Evolutionary conservation across 2,888 invertebrate species (phyloP).

Genomic region (Callinectes sapidus): DNA sequence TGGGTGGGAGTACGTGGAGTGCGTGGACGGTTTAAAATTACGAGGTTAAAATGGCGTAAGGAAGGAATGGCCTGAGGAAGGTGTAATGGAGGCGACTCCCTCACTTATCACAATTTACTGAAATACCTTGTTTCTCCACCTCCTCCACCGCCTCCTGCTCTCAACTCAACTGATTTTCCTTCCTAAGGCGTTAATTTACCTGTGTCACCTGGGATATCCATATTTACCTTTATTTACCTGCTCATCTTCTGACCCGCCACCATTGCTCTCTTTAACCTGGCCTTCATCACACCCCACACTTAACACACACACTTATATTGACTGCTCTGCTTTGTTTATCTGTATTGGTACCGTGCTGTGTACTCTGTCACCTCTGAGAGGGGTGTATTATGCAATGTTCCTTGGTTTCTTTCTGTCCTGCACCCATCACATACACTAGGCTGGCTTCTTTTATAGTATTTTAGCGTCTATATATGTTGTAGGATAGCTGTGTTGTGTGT

Average conservation of each 20-base stretch:
- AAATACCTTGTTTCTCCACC: background rate
- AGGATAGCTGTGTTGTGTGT: no score
- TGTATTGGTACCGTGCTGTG: no score
- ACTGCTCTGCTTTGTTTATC: no score
- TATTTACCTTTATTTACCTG: conserved; percentile 5
- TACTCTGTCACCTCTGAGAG: no score
- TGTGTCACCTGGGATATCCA: background rate
- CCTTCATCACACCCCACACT: background rate
- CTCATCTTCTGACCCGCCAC: background rate
- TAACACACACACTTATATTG: no score
- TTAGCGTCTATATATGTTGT: no score
- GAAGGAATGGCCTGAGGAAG: conserved; percentile 36
- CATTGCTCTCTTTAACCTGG: background rate
- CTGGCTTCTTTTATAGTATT: no score
- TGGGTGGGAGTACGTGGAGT: background rate
- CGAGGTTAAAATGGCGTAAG: conserved; percentile 32
- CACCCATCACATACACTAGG: no score
- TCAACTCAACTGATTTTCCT: background rate
- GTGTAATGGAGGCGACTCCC: conserved; percentile 54
- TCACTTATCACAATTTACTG: background rate
- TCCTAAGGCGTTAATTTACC: background rate
- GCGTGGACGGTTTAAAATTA: conserved; percentile 22
- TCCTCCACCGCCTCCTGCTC: background rate
- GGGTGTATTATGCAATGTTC: background rate
- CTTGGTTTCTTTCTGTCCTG: background rate